Conservation (phyloP, 2,113 vertebrate species). For the Columba livia region DNA sequence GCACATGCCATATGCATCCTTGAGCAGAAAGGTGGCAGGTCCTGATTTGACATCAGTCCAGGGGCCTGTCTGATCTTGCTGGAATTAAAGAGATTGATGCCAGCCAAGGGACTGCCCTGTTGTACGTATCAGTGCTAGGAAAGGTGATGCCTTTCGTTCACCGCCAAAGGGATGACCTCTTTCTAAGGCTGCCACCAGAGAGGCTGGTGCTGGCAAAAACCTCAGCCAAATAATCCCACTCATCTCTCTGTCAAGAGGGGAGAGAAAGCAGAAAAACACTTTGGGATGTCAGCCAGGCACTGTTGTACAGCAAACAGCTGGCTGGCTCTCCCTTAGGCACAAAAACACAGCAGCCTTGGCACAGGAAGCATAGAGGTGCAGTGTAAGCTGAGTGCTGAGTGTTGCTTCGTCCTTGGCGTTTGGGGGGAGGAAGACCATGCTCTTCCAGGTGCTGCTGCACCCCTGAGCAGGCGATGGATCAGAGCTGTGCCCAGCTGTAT, state of each 20-base stretch:
- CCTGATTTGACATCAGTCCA: background rate
- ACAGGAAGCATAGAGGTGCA: background rate
- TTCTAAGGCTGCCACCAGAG: background rate
- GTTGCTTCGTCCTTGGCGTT: background rate
- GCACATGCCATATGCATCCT: fast-evolving
- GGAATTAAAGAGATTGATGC: background rate
- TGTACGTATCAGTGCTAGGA: background rate
- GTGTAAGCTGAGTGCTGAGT: fast-evolving
- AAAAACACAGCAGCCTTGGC: background rate
- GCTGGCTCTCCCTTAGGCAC: background rate
- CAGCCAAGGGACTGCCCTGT: background rate
- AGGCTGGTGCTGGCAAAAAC: background rate
- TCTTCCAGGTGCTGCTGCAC: background rate
- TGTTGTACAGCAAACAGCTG: constrained; percentile 10
- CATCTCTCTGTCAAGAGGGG: background rate
- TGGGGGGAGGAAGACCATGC: background rate
- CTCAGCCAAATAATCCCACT: constrained; percentile 5
- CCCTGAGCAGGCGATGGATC: fast-evolving
- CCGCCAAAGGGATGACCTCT: background rate
- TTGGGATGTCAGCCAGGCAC: background rate
- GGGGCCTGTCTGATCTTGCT: background rate
- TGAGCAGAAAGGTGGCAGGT: background rate
- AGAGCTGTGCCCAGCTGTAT: background rate
- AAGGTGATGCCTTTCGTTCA: background rate
- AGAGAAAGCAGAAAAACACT: background rate